Evolutionary conservation across 2,797 vertebrate genomes (phyloP).

Genomic region (Remorina albescens): DNA sequence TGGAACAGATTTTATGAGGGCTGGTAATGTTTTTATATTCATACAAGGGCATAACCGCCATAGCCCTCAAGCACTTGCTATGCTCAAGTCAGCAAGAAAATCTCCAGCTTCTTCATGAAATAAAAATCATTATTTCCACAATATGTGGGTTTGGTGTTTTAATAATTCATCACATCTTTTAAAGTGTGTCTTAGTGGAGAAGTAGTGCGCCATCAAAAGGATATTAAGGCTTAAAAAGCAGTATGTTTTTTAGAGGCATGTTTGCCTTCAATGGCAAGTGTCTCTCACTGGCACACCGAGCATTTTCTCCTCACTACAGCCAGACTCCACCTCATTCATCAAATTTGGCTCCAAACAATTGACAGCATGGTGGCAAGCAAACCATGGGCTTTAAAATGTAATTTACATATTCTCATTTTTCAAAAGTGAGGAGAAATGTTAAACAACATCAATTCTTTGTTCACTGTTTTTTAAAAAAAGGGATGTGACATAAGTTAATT

Average conservation of each 20-base stretch:
- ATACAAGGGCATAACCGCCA: conserved; percentile 35
- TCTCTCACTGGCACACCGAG: conserved; percentile 27
- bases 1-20: conserved; percentile 33
- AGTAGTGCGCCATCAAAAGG: conserved; percentile 29
- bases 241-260: conserved; percentile 27
- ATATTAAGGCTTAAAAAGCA: conserved; percentile 42
- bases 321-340: conserved; percentile 37
- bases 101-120: conserved; percentile 16
- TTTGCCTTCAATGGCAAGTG: conserved; percentile 35
- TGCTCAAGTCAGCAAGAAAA: conserved; percentile 42
- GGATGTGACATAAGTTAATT: neutral
- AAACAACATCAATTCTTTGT: conserved; percentile 10
- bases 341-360: conserved; percentile 40
- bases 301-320: conserved; percentile 29
- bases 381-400: conserved; percentile 7
- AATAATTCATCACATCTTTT: conserved; percentile 31
- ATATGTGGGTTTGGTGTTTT: conserved; percentile 7
- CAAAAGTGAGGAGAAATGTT: neutral
- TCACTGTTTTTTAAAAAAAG: conserved; percentile 7
- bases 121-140: conserved; percentile 35
- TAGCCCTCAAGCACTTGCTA: conserved; percentile 27
- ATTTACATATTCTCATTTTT: conserved; percentile 7
- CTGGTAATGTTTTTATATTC: conserved; percentile 33
- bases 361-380: conserved; percentile 38
- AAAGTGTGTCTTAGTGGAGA: conserved; percentile 14